A percentile compares a stretch with the other conserved stretches of the same genome.
phyloP scores from a whole-genome alignment of 2,888 invertebrate genomes.

The Eupelmus urozonus region DNA sequence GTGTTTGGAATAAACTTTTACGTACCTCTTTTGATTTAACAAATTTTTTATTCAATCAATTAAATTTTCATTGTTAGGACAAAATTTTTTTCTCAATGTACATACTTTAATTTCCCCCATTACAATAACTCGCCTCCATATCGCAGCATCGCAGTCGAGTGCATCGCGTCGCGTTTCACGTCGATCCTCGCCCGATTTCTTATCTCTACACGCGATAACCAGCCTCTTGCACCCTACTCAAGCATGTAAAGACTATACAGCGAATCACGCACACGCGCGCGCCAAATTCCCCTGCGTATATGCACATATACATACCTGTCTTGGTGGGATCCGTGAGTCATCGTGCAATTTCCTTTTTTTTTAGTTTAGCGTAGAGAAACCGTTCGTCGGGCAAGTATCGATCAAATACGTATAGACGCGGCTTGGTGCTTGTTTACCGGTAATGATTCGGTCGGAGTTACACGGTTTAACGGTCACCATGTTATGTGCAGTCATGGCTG shows the following conservation, averaged over 20 bases:
- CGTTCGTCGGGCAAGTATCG: slow-evolving; percentile 59
- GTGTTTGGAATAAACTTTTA: too few species aligned
- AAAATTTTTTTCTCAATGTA: too few species aligned
- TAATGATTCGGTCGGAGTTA: slow-evolving; percentile 59
- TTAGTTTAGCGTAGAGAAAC: neutral
- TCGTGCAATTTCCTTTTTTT: slow-evolving; percentile 10
- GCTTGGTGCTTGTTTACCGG: slow-evolving; percentile 63
- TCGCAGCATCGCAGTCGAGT: neutral
- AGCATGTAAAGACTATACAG: slow-evolving; percentile 2
- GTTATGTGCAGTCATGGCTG: too few species aligned
- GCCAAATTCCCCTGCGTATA: slow-evolving; percentile 15
- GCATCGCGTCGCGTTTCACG: neutral
- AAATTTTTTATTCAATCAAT: too few species aligned
- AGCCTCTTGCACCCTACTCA: slow-evolving; percentile 4
- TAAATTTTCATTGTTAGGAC: too few species aligned
- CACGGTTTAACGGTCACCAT: slow-evolving; percentile 18
- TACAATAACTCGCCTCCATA: too few species aligned
- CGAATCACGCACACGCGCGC: slow-evolving; percentile 16
- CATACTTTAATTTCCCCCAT: too few species aligned
- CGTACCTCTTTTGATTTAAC: too few species aligned
- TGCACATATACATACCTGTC: neutral
- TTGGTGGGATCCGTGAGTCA: slow-evolving; percentile 20
- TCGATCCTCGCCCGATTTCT: neutral
- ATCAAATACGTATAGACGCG: slow-evolving; percentile 64
- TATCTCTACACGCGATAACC: slow-evolving; percentile 40